Evolutionary conservation across 2,888 invertebrate species (phyloP).

Genomic region (Calliopum simillimum): DNA sequence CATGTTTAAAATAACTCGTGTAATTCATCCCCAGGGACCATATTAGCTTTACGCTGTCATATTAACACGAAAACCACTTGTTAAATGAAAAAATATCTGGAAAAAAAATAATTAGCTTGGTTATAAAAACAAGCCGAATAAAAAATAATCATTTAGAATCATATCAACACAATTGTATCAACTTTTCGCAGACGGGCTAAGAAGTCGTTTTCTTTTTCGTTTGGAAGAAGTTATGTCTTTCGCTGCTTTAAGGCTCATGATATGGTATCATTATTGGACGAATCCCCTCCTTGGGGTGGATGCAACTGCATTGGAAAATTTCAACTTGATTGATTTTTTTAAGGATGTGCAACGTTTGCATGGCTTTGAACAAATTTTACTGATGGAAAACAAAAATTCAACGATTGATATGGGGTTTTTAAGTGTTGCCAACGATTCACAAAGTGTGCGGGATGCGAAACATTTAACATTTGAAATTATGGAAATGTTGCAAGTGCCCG

Average conservation of each 20-base stretch:
- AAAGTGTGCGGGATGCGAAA: not conserved
- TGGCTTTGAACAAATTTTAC: conserved; percentile 47
- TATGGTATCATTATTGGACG: not conserved
- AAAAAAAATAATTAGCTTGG: not conserved
- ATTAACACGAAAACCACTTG: no score
- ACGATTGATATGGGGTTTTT: conserved; percentile 36
- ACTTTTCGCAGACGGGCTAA: no score
- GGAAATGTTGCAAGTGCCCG: conserved; percentile 47
- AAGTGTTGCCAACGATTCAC: conserved; percentile 23
- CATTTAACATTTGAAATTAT: conserved; percentile 44
- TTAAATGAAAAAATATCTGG: not conserved
- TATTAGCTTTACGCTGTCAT: no score
- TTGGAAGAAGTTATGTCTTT: not conserved
- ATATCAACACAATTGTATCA: no score
- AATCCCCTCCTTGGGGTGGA: not conserved
- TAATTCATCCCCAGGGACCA: no score
- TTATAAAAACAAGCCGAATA: not conserved
- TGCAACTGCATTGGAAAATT: not conserved
- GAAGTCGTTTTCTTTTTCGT: no score
- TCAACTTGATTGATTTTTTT: conserved; percentile 42
- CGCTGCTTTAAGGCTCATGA: not conserved
- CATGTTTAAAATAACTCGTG: no score
- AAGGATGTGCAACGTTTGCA: conserved; percentile 45
- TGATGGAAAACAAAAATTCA: conserved; percentile 44
- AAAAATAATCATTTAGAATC: no score